A percentile compares a stretch with the other conserved stretches of the same genome.
These are phyloP conservation scores for Balaeniceps rex DNA, from an alignment of 2,113 vertebrate species.

Conservation along the genomic window DNA sequence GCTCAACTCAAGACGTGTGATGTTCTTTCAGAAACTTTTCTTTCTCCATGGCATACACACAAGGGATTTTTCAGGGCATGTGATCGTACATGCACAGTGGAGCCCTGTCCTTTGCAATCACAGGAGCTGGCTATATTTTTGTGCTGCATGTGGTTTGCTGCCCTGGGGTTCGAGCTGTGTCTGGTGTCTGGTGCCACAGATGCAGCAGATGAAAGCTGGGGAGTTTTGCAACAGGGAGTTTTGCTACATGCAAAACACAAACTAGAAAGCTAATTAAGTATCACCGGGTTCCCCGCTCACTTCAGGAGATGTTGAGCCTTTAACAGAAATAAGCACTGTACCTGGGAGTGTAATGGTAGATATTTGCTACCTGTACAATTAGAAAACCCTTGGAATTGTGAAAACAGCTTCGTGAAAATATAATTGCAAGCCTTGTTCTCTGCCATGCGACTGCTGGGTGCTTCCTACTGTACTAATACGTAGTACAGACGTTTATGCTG, in stretches of 20 bases:
- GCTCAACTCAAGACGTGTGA: not conserved
- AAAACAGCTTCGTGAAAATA: slow-evolving; percentile 8
- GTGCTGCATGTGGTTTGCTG: not conserved
- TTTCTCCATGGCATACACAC: not conserved
- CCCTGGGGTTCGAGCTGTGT: not conserved
- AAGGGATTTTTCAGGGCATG: not conserved
- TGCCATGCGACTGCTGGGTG: not conserved
- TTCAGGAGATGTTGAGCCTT: not conserved
- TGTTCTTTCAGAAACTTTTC: not conserved
- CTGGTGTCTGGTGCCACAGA: not conserved
- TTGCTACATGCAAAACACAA: not conserved
- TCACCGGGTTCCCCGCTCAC: not conserved
- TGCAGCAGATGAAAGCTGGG: not conserved
- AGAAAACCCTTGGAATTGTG: not conserved
- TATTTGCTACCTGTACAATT: slow-evolving; percentile 44
- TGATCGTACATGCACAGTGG: rapidly evolving
- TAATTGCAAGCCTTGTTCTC: not conserved
- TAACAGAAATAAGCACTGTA: not conserved
- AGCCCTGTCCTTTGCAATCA: not conserved
- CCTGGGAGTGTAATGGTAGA: not conserved
- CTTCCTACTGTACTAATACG: slow-evolving; percentile 14
- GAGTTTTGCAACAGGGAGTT: not conserved
- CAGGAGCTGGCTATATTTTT: not conserved
- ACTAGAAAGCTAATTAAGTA: not conserved
- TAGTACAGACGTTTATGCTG: not conserved